phyloP scores from a whole-genome alignment of 1,140 invertebrate genomes.

The Tetranychus urticae region DNA sequence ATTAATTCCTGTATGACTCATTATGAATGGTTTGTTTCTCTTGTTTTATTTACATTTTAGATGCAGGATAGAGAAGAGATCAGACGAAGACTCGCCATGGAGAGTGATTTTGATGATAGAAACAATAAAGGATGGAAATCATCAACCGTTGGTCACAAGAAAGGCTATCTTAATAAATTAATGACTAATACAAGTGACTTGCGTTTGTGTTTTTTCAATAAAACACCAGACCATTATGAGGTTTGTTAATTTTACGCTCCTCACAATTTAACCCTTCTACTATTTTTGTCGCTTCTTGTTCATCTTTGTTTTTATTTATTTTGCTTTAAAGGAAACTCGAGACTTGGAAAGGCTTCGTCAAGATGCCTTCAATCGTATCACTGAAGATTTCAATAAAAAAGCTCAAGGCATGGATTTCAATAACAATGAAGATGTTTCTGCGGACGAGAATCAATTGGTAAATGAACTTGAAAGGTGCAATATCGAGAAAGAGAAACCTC shows the following conservation, averaged over 20 bases:
- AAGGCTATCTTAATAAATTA: not conserved
- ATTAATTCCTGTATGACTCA: too few species aligned
- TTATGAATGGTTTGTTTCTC: not conserved
- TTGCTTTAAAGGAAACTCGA: not conserved
- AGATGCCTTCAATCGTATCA: not conserved
- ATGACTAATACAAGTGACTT: constrained; percentile 48
- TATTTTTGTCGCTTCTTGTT: not conserved
- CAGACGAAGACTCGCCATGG: constrained; percentile 59
- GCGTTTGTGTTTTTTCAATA: constrained; percentile 85
- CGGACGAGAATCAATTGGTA: not conserved
- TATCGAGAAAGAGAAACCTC: not conserved
- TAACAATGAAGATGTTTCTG: not conserved
- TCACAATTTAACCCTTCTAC: not conserved
- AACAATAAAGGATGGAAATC: constrained; percentile 26
- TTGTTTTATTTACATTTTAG: not conserved
- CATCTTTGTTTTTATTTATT: not conserved
- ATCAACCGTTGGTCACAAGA: constrained; percentile 4
- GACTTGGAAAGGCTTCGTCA: not conserved
- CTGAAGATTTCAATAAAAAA: not conserved
- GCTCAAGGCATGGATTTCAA: not conserved
- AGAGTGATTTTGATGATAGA: constrained; percentile 37
- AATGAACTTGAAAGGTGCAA: not conserved
- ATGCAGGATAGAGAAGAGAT: constrained; percentile 72
- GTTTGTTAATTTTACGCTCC: not conserved
- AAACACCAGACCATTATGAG: constrained; percentile 46